Evolutionary conservation across 2,797 vertebrate species (phyloP).

Genomic region (Taenioides sp.): DNA sequence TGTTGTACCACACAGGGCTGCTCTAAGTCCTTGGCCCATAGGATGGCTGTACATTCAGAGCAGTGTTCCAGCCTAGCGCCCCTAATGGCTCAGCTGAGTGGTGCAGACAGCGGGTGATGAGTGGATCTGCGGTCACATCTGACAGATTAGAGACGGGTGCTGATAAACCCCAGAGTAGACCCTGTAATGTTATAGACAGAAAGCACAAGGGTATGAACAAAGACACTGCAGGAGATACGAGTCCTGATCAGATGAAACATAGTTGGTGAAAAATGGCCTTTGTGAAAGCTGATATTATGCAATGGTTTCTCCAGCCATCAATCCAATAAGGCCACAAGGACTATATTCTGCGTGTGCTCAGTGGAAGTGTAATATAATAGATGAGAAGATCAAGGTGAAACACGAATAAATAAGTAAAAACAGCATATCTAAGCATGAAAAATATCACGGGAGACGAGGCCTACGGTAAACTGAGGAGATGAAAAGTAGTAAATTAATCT

Average conservation of each 20-base stretch:
- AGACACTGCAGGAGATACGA: slow-evolving; percentile 54
- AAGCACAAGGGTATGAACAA: slow-evolving; percentile 66
- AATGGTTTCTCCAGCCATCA: slow-evolving; percentile 76
- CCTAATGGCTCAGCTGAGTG: slow-evolving; percentile 64
- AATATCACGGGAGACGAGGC: slow-evolving; percentile 73
- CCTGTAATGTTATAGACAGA: slow-evolving; percentile 58
- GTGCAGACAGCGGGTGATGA: slow-evolving; percentile 65
- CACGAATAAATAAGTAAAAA: slow-evolving; percentile 76
- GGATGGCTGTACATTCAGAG: slow-evolving; percentile 57
- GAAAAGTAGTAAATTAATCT: slow-evolving; percentile 88
- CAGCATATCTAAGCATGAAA: slow-evolving; percentile 78
- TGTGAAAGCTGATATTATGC: slow-evolving; percentile 78
- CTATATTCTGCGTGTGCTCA: slow-evolving; percentile 64
- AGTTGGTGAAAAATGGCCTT: slow-evolving; percentile 75
- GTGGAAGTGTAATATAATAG: slow-evolving; percentile 73
- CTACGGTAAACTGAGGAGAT: slow-evolving; percentile 77
- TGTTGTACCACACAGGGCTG: background rate
- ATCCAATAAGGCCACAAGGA: slow-evolving; percentile 70
- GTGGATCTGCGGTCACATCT: slow-evolving; percentile 64
- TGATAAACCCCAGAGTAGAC: slow-evolving; percentile 54
- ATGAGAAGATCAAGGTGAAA: slow-evolving; percentile 81
- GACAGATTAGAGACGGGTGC: slow-evolving; percentile 63
- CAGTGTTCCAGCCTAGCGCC: slow-evolving; percentile 65
- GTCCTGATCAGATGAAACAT: slow-evolving; percentile 71
- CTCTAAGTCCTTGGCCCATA: background rate